Conservation (phyloP, 2,797 vertebrate species). For the Clarias pachynema region DNA sequence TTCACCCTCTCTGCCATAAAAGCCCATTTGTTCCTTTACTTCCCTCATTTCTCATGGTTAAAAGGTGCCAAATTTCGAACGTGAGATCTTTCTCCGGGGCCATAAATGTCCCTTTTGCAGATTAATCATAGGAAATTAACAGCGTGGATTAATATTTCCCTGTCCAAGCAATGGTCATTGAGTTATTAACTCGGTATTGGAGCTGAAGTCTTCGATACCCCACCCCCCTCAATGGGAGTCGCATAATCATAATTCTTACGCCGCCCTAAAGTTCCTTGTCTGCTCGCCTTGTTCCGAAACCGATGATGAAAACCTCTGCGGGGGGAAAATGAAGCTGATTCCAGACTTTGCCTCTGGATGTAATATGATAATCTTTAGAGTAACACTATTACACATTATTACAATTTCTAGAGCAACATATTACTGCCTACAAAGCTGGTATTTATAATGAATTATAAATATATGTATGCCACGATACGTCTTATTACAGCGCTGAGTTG, state of each 20-base stretch:
- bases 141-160: slow-evolving; percentile 50
- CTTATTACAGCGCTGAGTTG: background rate
- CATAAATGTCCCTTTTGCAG: slow-evolving; percentile 34
- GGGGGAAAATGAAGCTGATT: background rate
- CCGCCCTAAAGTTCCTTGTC: slow-evolving; percentile 33
- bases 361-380: slow-evolving; percentile 7
- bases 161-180: slow-evolving; percentile 36
- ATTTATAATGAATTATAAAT: slow-evolving; percentile 4
- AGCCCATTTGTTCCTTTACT: slow-evolving; percentile 12
- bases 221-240: background rate
- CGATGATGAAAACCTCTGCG: background rate
- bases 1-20: background rate
- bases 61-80: slow-evolving; percentile 16
- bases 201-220: slow-evolving; percentile 26
- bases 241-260: slow-evolving; percentile 43
- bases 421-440: background rate
- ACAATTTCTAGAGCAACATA: slow-evolving; percentile 1
- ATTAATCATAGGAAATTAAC: slow-evolving; percentile 42
- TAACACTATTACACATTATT: slow-evolving; percentile 1
- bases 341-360: background rate
- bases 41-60: slow-evolving; percentile 24
- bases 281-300: slow-evolving; percentile 28
- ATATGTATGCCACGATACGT: background rate
- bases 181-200: slow-evolving; percentile 55
- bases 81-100: slow-evolving; percentile 24